Evolutionary conservation across 2,888 invertebrate genomes (phyloP).

Genomic region (Malacosoma neustria): DNA sequence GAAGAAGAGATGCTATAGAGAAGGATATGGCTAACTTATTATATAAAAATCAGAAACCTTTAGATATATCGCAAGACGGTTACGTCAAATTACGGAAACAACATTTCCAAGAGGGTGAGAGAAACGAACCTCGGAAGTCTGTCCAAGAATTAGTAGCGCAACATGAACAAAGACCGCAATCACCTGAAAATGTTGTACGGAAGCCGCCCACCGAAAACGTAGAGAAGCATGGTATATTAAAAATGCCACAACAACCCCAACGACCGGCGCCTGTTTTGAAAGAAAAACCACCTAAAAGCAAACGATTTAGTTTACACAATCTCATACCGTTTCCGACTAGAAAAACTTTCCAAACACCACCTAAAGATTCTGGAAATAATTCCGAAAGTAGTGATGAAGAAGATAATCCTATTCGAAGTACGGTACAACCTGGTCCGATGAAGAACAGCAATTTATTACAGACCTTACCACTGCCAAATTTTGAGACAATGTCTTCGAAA

Average conservation of each 20-base stretch:
- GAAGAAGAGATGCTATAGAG: constrained; percentile 50
- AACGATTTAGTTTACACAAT: constrained; percentile 67
- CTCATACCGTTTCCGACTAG: constrained; percentile 69
- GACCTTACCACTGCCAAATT: constrained; percentile 71
- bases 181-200: constrained; percentile 52
- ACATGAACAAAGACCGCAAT: constrained; percentile 66
- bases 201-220: constrained; percentile 38
- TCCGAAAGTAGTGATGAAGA: constrained; percentile 77
- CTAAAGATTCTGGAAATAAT: constrained; percentile 63
- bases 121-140: constrained; percentile 63
- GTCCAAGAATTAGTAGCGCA: constrained; percentile 79
- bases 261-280: constrained; percentile 62
- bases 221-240: constrained; percentile 34
- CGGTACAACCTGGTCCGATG: constrained; percentile 71
- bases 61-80: constrained; percentile 68
- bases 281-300: constrained; percentile 63
- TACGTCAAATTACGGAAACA: constrained; percentile 64
- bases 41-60: constrained; percentile 37
- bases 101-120: constrained; percentile 32
- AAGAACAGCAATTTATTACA: constrained; percentile 68
- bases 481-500: constrained; percentile 68
- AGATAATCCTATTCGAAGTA: constrained; percentile 58
- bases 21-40: constrained; percentile 53
- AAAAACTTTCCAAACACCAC: constrained; percentile 61
- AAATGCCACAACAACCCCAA: constrained; percentile 63